These are phyloP conservation scores for Apodemia duryi DNA, from an alignment of 2,888 invertebrate species.

Conservation along the genomic window DNA sequence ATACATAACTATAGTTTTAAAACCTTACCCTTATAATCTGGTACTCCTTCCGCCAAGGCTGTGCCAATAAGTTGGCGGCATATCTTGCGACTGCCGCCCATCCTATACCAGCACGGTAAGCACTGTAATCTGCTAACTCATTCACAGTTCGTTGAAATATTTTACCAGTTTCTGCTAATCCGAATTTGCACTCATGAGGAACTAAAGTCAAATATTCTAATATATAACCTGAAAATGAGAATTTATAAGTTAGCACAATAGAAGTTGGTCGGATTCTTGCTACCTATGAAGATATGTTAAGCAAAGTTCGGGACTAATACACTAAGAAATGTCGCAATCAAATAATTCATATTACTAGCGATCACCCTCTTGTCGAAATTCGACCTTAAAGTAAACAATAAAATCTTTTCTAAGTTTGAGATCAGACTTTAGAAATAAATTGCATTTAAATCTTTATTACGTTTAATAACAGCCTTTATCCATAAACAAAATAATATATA, in stretches of 20 bases:
- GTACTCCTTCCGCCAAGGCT: slow-evolving; percentile 95
- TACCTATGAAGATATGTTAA: no score
- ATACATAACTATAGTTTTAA: not conserved
- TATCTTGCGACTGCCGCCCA: slow-evolving; percentile 92
- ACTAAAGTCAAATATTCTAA: slow-evolving; percentile 88
- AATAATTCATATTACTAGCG: no score
- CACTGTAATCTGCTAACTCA: slow-evolving; percentile 86
- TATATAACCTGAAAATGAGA: slow-evolving; percentile 81
- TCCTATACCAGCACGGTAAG: slow-evolving; percentile 88
- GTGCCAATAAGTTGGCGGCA: slow-evolving; percentile 90
- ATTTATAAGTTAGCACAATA: not conserved
- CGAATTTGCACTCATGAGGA: slow-evolving; percentile 89
- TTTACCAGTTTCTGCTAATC: slow-evolving; percentile 85
- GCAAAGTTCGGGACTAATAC: no score
- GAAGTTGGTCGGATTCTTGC: not conserved
- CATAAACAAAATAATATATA: no score
- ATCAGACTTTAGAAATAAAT: no score
- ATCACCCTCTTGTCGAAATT: no score
- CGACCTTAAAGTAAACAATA: no score
- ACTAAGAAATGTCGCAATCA: no score
- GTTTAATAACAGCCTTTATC: no score
- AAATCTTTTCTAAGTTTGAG: no score
- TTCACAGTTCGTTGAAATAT: slow-evolving; percentile 87
- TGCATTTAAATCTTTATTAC: no score
- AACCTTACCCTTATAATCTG: slow-evolving; percentile 84